A percentile compares a stretch with the other conserved stretches of the same genome.
Conservation (phyloP, 2,888 invertebrate genomes). For the Automeris io region DNA sequence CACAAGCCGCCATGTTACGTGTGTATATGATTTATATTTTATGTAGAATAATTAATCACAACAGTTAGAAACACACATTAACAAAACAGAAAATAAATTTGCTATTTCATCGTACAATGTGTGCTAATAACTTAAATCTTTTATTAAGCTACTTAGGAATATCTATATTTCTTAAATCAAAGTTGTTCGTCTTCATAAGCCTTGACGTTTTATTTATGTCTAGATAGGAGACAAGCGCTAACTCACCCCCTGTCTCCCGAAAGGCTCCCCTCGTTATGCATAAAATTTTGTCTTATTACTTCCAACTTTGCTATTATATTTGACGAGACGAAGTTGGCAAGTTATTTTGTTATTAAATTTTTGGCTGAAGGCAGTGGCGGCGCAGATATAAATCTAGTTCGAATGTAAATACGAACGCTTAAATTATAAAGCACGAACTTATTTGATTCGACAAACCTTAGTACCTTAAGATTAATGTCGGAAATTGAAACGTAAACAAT, state of each 20-base stretch:
- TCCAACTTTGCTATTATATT: constrained; percentile 75
- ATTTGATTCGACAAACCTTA: constrained; percentile 70
- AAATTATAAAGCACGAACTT: constrained; percentile 70
- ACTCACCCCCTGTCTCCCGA: constrained; percentile 41
- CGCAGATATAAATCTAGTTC: constrained; percentile 54
- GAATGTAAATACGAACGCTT: constrained; percentile 67
- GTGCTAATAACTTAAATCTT: constrained; percentile 61
- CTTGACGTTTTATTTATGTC: constrained; percentile 73
- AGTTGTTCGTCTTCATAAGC: constrained; percentile 74
- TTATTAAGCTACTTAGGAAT: constrained; percentile 53
- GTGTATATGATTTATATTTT: too few species aligned
- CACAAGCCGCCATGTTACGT: too few species aligned
- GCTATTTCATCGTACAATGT: too few species aligned
- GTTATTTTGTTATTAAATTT: constrained; percentile 77
- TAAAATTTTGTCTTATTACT: constrained; percentile 77
- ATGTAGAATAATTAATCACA: constrained; percentile 12
- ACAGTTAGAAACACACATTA: constrained; percentile 48
- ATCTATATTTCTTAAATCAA: constrained; percentile 72
- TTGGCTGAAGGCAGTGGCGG: constrained; percentile 51
- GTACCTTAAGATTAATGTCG: constrained; percentile 62
- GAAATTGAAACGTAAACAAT: constrained; percentile 36
- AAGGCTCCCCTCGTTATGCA: constrained; percentile 71
- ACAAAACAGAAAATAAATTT: constrained; percentile 49
- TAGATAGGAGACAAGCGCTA: constrained; percentile 70
- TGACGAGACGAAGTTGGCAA: constrained; percentile 71